These are phyloP conservation scores for Scytalopus superciliaris DNA, from an alignment of 2,113 vertebrate species.

Conservation along the genomic window DNA sequence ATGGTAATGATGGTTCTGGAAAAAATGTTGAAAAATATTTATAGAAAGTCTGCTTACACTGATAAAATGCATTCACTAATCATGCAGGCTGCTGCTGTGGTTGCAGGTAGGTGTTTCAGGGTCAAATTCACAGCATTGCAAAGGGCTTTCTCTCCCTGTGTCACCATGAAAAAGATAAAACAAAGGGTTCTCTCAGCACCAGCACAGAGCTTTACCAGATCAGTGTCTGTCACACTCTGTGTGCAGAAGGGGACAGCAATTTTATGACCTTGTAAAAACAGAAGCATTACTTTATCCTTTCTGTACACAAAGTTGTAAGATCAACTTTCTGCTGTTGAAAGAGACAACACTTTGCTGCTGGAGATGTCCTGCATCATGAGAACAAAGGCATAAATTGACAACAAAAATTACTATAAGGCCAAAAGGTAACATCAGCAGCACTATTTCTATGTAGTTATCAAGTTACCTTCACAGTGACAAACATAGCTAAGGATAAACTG, in stretches of 20 bases:
- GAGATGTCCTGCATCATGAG: constrained; percentile 73
- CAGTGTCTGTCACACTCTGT: neutral
- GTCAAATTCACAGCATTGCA: neutral
- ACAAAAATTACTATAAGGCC: constrained; percentile 60
- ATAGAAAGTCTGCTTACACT: neutral
- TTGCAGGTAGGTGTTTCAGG: neutral
- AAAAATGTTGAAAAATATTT: neutral
- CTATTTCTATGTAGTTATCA: neutral
- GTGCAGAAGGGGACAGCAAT: neutral
- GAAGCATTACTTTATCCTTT: neutral
- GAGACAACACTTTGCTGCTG: constrained; percentile 74
- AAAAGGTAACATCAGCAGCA: constrained; percentile 71
- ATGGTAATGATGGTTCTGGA: neutral
- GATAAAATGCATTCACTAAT: neutral
- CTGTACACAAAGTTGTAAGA: constrained; percentile 68
- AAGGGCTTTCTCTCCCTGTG: neutral
- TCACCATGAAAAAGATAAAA: neutral
- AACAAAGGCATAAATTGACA: constrained; percentile 64
- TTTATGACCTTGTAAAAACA: neutral
- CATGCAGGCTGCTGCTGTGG: neutral
- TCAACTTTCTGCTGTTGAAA: constrained; percentile 52
- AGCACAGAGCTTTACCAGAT: neutral
- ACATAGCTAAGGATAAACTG: constrained; percentile 32
- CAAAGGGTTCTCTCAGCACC: neutral
- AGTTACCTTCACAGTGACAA: neutral